Evolutionary conservation across 2,888 invertebrate genomes (phyloP), one percentile per base, ranked within the genome.

Genomic region (Mesorhabditis spiculigera): DNA sequence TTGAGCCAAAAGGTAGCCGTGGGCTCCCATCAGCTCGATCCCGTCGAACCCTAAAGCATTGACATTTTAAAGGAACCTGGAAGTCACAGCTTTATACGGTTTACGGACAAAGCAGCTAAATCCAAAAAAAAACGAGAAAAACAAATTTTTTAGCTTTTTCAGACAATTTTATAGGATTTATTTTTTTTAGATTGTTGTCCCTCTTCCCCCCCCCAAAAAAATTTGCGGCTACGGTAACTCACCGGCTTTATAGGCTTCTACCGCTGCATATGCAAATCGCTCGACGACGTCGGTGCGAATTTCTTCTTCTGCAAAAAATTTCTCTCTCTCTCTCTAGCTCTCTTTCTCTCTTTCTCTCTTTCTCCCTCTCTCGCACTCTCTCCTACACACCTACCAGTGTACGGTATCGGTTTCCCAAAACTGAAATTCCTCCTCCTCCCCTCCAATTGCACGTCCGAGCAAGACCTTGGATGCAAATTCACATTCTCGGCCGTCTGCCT

Each of bases 1-100:
- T 66, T 81, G 81, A 8, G 81, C 75, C 4, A 81, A 66, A 4
- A 81, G 75, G 63, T 80, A 81, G 43, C 81, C 81, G 65, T 81
- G 81, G 5, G 81, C 81, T 28, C 68, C 77, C 50, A 80, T 79
- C 4, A 81, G 69, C 66, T 81, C 73, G 45, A 80, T 72, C 10
- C 81, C 81, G 63, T 81, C 80, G 63, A 81, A 81, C 4, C 81
- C 78, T 65, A 45, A 63, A 28, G 28, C 28, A 28, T 28, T 1
- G 28, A 28, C 1, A 28, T 28, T 28, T 28, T 28, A 28, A 28
- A 28, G 28, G 28, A 28, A 28, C 28, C 28, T 28, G 5, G 68
- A 68, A 45, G 42, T 5, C 5, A 67, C 2, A n/a, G 68, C 8
- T 13, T 10, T 63, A 10, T 63, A 28, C 28, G 28, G 28, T 28